These are phyloP conservation scores for Mastomys natalensis DNA, from an alignment of 2,113 vertebrate genomes.

Conservation along the genomic window DNA sequence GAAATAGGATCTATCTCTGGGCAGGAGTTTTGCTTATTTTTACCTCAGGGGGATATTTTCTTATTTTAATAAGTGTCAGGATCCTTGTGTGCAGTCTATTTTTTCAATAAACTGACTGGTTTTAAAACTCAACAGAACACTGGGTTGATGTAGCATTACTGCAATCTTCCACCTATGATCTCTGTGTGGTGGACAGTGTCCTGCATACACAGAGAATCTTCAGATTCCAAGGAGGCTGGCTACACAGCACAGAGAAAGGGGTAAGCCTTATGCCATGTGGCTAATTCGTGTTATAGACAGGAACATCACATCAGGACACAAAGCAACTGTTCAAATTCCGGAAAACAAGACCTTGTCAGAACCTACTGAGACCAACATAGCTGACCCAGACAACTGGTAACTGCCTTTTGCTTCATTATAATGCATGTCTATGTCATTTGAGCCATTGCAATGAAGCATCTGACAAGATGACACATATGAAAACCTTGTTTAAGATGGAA, in stretches of 20 bases:
- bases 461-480: not conserved
- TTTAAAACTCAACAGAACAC: constrained; percentile 32
- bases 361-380: too few species aligned
- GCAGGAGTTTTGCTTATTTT: constrained; percentile 57
- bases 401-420: not conserved
- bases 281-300: too few species aligned
- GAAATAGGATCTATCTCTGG: constrained; percentile 35
- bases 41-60: constrained; percentile 34
- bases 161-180: not conserved
- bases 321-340: not conserved
- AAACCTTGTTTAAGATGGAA: not conserved
- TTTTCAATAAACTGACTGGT: constrained; percentile 39
- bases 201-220: not conserved
- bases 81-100: constrained; percentile 13
- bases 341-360: not conserved
- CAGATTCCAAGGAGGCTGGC: not conserved
- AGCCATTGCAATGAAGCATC: not conserved
- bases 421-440: too few species aligned
- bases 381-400: not conserved
- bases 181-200: not conserved
- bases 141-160: not conserved
- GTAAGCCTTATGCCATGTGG: not conserved
- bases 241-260: too few species aligned
- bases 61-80: constrained; percentile 36
- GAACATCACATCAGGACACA: not conserved